Evolutionary conservation across 2,888 invertebrate species (phyloP), one percentile per base, ranked within the genome.

Genomic region (Tinea trinotella): DNA sequence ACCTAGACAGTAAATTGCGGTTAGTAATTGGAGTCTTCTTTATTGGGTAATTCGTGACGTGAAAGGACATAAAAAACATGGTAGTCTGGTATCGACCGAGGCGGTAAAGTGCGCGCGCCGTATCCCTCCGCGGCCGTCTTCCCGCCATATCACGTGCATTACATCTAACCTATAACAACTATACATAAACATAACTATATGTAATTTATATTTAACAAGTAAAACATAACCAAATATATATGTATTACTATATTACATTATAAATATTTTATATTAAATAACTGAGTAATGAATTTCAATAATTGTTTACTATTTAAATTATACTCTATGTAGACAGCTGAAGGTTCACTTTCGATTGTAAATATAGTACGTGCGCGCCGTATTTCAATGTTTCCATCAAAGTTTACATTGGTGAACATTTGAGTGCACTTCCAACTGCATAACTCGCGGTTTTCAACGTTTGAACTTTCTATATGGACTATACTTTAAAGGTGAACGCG

Each of bases 21-120:
- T 70, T 67, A 64, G 70, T 74, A 74, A 79, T 79, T 76, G 71
- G 68, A 70, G 64, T 74, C 63, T 71, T 71, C 72, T 76, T 79
- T 74, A 75, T 75, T 72, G 70, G 74, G 71, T 71, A 75, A 76
- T 75, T 76, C 67, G 70, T 78, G 73, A 76, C 73, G 74, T 71
- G 72, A 78, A 76, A 77, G 70, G 78, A 77, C 79, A 81, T 84
- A 81, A 84, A 84, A 83, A 84, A 81, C 74, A 77, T 79, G 70
- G 68, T 76, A 81, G 78, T 73, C 74, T 70, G 64, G 68, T 83
- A 84, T 85, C 84, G 84, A 84, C 82, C 84, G 76, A 74, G 63
- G 58, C 58, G 60, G 61, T 15, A 13, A 62, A 58, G 66, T 71
- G 79, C 83, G 84, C 84, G 84, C 84, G 83, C 63, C 57, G 58